Evolutionary conservation across 2,113 vertebrate genomes (phyloP), one percentile per base, ranked within the genome.

Genomic region (Serinus canaria): DNA sequence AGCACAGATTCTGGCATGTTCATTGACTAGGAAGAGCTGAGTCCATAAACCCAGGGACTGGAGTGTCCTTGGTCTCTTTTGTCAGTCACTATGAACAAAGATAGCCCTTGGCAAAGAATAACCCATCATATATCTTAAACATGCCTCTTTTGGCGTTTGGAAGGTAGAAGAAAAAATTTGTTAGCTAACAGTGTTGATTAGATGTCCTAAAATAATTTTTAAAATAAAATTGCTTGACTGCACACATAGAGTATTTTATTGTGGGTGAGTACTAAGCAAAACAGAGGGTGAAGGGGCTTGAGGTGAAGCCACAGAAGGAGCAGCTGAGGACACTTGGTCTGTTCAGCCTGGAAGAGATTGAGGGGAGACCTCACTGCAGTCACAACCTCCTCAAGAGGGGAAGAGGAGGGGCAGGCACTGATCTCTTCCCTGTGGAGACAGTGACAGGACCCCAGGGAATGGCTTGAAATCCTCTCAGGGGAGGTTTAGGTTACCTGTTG

Each of bases 331-430:
- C 13, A 15, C 15, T 67, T 25, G 28, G 2, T 46, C 47, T 52
- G 23, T 17, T 67, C 39, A 60, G 10, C 11, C 19, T 75, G 53
- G 37, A 72, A 31, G 23, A 82, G 33, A 11, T 7, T 46, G 13
- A 59, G 13, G 20, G 11, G 22, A 39, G 7, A 14, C 13, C 19
- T n/a, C 27, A 14, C 2, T 52, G 60, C 44, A 52, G 28, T 5
- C 13, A 14, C 19, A 74, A 0, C 7, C 52, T 20, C 44, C 28
- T 24, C 5, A 2, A 5, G 37, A 58, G 15, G 15, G 25, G 17
- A 10, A 13, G 27, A 20, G 33, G 23, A 58, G 15, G 15, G 15
- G 3, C 33, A 46, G 28, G 0, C 10, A 39, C 8, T 6, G 35
- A 24, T n/a, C 19, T 50, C 37, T 50, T 1, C 22, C 19, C 44